Conservation (phyloP, 2,888 invertebrate genomes). For the Ophonus ardosiacus region DNA sequence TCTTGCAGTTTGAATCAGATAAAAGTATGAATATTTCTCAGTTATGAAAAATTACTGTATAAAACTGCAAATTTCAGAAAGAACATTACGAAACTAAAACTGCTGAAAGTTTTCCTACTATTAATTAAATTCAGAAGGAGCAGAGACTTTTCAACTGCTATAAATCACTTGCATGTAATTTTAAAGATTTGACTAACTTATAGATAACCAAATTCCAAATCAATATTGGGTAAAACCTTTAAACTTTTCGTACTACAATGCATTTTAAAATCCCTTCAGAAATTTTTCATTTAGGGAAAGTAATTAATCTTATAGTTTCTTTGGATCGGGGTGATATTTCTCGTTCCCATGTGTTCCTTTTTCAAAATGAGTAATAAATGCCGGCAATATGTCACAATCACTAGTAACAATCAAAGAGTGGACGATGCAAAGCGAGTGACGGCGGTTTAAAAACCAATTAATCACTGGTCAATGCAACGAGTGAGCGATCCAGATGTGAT, state of each 20-base stretch:
- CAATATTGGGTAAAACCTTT: background rate
- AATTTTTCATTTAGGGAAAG: background rate
- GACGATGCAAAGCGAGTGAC: slow-evolving; percentile 2
- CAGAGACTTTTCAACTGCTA: background rate
- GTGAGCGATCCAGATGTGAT: background rate
- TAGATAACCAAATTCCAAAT: slow-evolving; percentile 4
- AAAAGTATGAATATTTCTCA: background rate
- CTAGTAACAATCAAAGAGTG: slow-evolving; percentile 11
- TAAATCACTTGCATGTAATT: background rate
- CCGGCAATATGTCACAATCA: background rate
- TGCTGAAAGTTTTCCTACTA: background rate
- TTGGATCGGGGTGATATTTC: background rate
- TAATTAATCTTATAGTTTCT: background rate
- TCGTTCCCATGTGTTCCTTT: background rate
- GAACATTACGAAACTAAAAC: background rate
- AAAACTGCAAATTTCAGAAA: background rate
- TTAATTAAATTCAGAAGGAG: background rate
- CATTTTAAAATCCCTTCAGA: slow-evolving; percentile 4
- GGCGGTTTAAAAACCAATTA: slow-evolving; percentile 7
- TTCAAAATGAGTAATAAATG: background rate
- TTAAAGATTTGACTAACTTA: background rate
- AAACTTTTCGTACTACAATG: background rate
- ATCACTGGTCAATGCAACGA: background rate
- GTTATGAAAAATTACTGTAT: background rate
- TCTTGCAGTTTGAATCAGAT: too few species aligned